Evolutionary conservation across 2,888 invertebrate species (phyloP).

Genomic region (Lypha dubia): DNA sequence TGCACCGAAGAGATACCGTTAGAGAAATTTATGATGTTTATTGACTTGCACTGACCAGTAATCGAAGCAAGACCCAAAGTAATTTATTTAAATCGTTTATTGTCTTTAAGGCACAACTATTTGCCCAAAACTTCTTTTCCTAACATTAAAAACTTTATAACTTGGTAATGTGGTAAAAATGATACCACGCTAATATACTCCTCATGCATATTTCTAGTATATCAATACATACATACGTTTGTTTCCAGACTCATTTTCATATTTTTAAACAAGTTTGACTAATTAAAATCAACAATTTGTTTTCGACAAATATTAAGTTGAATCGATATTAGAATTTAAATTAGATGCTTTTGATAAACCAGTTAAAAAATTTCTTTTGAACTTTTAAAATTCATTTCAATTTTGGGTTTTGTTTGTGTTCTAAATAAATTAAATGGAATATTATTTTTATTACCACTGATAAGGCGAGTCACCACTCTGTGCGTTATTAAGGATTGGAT

Average conservation of each 20-base stretch:
- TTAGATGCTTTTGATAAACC: constrained; percentile 15
- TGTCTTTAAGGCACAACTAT: too few relatives aligned
- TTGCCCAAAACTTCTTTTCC: too few relatives aligned
- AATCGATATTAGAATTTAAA: constrained; percentile 33
- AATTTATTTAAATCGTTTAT: too few relatives aligned
- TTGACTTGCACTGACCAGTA: too few relatives aligned
- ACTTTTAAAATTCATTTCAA: background rate
- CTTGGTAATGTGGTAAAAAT: too few relatives aligned
- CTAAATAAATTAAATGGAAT: constrained; percentile 7
- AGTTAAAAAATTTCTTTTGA: background rate
- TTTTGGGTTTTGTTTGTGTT: background rate
- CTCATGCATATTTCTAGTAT: too few relatives aligned
- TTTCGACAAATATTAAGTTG: background rate
- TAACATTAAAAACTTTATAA: too few relatives aligned
- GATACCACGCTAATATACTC: background rate
- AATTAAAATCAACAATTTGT: background rate
- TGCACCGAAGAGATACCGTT: too few relatives aligned
- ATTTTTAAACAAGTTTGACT: background rate
- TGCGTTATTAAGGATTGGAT: constrained; percentile 24
- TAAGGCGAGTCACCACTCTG: background rate
- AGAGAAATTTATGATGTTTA: too few relatives aligned
- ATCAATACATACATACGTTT: background rate
- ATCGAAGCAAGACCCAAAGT: too few relatives aligned
- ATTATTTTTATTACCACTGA: background rate
- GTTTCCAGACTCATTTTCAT: background rate